Conservation (phyloP, 2,113 vertebrate species). For the Pollachius pollachius region DNA sequence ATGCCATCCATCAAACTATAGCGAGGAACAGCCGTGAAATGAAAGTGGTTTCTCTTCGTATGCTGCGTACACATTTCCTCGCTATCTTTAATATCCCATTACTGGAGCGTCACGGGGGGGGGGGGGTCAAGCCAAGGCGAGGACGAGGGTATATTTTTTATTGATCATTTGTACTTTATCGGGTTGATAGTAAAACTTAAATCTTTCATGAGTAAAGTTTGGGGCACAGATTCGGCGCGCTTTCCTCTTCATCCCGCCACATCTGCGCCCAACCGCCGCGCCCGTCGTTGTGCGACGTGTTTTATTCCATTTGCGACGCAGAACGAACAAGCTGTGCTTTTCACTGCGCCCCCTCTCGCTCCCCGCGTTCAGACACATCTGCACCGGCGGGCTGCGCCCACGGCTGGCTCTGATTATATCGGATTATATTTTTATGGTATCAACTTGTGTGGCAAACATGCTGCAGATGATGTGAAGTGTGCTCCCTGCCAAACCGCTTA, state of each 20-base stretch:
- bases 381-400: not conserved
- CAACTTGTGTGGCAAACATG: slow-evolving; percentile 53
- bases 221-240: no score
- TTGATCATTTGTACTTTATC: no score
- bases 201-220: no score
- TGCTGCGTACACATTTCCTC: not conserved
- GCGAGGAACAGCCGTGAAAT: slow-evolving; percentile 32
- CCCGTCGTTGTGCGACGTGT: no score
- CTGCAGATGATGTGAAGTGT: slow-evolving; percentile 45
- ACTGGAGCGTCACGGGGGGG: slow-evolving; percentile 34
- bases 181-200: no score
- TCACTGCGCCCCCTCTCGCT: no score
- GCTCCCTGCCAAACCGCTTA: not conserved
- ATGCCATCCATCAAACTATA: slow-evolving; percentile 52
- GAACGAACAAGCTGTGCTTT: no score
- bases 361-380: no score
- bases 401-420: slow-evolving; percentile 27
- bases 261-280: no score
- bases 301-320: no score
- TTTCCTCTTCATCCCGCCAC: no score
- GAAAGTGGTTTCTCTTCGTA: slow-evolving; percentile 43
- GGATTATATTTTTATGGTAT: slow-evolving; percentile 51
- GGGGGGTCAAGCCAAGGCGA: slow-evolving; percentile 41
- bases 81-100: slow-evolving; percentile 33
- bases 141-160: slow-evolving; percentile 8